Percentiles rank a stretch among this genome's conserved stretches.
Evolutionary conservation across 2,113 vertebrate genomes (phyloP).

Genomic region (Eulacestoma nigropectus): DNA sequence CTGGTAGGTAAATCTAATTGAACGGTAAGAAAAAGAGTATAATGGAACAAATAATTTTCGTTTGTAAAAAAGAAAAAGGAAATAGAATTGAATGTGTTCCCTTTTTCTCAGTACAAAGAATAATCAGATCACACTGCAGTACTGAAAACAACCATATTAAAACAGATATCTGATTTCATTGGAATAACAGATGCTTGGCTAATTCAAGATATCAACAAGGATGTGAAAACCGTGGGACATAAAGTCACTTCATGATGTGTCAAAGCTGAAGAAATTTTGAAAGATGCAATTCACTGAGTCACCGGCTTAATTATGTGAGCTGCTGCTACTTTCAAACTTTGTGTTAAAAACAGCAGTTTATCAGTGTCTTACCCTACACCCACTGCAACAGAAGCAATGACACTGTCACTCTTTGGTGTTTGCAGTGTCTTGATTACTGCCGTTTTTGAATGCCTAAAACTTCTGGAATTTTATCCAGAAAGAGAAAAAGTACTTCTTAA

Average conservation of each 20-base stretch:
- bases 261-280: slow-evolving; percentile 47
- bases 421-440: not conserved
- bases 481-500: not conserved
- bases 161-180: slow-evolving; percentile 53
- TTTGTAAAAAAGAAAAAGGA: not conserved
- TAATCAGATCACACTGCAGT: not conserved
- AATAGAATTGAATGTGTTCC: not conserved
- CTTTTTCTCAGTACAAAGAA: not conserved
- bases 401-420: not conserved
- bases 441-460: not conserved
- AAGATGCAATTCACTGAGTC: slow-evolving; percentile 43
- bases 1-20: not conserved
- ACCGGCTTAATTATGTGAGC: slow-evolving; percentile 47
- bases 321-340: slow-evolving; percentile 42
- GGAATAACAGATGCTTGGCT: slow-evolving; percentile 62
- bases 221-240: slow-evolving; percentile 62
- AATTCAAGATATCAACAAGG: slow-evolving; percentile 65
- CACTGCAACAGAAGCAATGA: not conserved
- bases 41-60: not conserved
- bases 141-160: slow-evolving; percentile 34
- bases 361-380: not conserved
- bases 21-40: not conserved
- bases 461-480: not conserved
- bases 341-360: slow-evolving; percentile 40
- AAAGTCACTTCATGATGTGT: slow-evolving; percentile 56